Conservation (phyloP, 2,113 vertebrate genomes). For the Carassius gibelio region DNA sequence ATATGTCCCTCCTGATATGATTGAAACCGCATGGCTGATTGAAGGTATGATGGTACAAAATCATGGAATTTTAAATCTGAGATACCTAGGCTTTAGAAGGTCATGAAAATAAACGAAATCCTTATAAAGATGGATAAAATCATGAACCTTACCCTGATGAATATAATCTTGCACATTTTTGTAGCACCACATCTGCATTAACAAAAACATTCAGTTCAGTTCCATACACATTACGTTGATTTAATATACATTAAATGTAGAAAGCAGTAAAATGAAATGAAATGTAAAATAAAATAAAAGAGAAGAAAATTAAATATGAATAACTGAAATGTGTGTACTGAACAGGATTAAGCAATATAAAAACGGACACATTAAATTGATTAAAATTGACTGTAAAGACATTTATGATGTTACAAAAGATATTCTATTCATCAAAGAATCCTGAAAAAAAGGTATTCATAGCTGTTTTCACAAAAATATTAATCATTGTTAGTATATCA, state of each 20-base stretch:
- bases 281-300: too few relatives aligned
- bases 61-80: background rate
- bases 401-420: background rate
- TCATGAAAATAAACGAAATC: background rate
- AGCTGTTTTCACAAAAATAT: background rate
- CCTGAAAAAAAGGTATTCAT: background rate
- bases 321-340: too few relatives aligned
- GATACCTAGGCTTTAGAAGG: background rate
- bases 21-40: too few relatives aligned
- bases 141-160: background rate
- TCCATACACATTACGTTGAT: background rate
- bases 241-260: background rate
- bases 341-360: background rate
- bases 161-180: too few relatives aligned
- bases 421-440: background rate
- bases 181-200: background rate
- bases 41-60: too few relatives aligned
- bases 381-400: background rate
- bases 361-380: too few relatives aligned
- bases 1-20: background rate
- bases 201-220: background rate
- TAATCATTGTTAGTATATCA: too few relatives aligned
- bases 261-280: background rate
- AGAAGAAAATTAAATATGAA: too few relatives aligned
- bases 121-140: background rate